Evolutionary conservation across 2,113 vertebrate genomes (phyloP).

Genomic region (Coracopsis vasa): DNA sequence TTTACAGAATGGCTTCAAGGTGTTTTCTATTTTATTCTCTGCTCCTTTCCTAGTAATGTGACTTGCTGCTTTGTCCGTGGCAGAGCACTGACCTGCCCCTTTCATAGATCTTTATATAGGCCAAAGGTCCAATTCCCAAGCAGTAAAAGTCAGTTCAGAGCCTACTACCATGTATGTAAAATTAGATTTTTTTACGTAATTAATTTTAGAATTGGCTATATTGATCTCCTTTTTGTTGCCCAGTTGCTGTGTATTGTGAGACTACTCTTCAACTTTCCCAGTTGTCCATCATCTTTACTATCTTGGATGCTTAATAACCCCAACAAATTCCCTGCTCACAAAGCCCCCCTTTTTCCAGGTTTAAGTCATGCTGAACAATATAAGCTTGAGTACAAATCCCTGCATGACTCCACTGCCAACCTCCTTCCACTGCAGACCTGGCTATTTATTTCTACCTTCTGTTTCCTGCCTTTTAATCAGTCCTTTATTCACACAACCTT

Average conservation of each 20-base stretch:
- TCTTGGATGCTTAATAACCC: background rate
- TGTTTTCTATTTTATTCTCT: background rate
- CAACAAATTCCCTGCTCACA: background rate
- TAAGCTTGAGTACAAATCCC: slow-evolving; percentile 38
- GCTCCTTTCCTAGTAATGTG: background rate
- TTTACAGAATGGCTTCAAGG: background rate
- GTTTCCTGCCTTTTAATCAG: slow-evolving; percentile 49
- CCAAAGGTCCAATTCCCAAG: background rate
- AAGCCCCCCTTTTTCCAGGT: background rate
- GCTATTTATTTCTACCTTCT: slow-evolving; percentile 55
- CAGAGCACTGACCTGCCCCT: background rate
- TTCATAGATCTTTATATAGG: background rate
- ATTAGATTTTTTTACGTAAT: background rate
- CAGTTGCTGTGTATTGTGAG: background rate
- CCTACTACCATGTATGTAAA: background rate
- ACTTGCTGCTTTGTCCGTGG: background rate
- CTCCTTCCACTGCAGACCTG: slow-evolving; percentile 13
- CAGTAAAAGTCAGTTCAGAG: background rate
- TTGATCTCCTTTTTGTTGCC: background rate
- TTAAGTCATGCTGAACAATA: background rate
- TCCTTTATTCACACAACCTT: slow-evolving; percentile 21
- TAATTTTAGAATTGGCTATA: background rate
- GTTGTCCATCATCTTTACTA: background rate
- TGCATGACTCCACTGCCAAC: slow-evolving; percentile 29
- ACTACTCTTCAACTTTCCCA: background rate